These are phyloP conservation scores for Sebastes matsubarae DNA, from an alignment of 2,797 vertebrate species.

Conservation along the genomic window DNA sequence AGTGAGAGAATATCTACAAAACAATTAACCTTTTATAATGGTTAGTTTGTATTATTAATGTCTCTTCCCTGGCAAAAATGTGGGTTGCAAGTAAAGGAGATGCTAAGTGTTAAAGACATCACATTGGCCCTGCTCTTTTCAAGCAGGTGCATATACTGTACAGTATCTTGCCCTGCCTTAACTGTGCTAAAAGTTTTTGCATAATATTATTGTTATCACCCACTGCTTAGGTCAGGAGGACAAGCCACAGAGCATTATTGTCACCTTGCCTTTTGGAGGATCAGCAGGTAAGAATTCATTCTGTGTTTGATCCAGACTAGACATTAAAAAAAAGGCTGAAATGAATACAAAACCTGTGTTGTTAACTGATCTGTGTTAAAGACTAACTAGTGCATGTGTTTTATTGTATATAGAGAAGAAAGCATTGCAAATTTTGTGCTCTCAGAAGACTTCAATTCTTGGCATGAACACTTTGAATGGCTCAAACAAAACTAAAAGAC, in stretches of 20 bases:
- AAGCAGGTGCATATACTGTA: not conserved
- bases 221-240: not conserved
- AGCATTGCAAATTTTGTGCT: not conserved
- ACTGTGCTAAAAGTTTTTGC: conserved; percentile 40
- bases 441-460: not conserved
- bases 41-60: not conserved
- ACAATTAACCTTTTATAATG: not conserved
- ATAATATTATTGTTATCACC: conserved; percentile 31
- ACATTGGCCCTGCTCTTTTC: not conserved
- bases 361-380: not conserved
- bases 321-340: not conserved
- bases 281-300: conserved; percentile 52
- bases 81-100: not conserved
- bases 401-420: not conserved
- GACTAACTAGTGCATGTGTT: not conserved
- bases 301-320: not conserved
- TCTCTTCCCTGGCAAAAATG: not conserved
- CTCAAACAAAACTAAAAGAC: not conserved
- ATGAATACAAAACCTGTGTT: not conserved
- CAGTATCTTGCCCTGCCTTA: not conserved
- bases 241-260: not conserved
- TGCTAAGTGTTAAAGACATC: not conserved
- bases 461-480: not conserved
- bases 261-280: not conserved
- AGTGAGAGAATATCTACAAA: not conserved